Conservation (phyloP, 2,888 invertebrate genomes). For the Spialia ferax region DNA sequence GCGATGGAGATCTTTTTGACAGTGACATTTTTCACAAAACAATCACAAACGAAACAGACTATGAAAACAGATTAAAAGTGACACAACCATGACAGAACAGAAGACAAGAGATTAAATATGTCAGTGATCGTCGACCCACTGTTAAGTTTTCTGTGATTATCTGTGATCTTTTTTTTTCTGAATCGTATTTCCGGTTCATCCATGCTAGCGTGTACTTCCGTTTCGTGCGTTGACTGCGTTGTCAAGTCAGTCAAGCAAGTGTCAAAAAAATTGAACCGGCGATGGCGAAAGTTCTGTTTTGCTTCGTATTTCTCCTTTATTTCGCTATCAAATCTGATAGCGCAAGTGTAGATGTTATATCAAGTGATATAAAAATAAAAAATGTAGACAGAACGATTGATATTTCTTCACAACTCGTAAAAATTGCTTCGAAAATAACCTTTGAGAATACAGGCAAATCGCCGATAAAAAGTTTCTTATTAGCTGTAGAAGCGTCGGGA, state of each 20-base stretch:
- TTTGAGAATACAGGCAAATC: slow-evolving; percentile 94
- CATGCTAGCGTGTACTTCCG: slow-evolving; percentile 81
- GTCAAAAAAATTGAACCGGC: slow-evolving; percentile 70
- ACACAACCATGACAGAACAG: too few species aligned
- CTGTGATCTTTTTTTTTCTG: too few species aligned
- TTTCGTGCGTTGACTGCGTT: slow-evolving; percentile 56
- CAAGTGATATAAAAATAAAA: slow-evolving; percentile 88
- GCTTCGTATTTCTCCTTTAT: slow-evolving; percentile 66
- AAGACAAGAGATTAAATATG: too few species aligned
- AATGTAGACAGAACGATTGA: slow-evolving; percentile 96
- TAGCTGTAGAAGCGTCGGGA: slow-evolving; percentile 89
- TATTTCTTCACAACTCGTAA: slow-evolving; percentile 95
- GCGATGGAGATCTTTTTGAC: too few species aligned
- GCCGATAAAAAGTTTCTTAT: slow-evolving; percentile 89
- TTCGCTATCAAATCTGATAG: slow-evolving; percentile 62
- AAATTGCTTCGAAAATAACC: slow-evolving; percentile 92
- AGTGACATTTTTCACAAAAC: too few species aligned
- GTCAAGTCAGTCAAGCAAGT: slow-evolving; percentile 74
- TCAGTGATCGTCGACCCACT: too few species aligned
- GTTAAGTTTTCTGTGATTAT: too few species aligned
- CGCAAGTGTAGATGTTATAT: slow-evolving; percentile 75
- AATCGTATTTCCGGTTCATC: slow-evolving; percentile 53
- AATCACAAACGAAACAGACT: too few species aligned
- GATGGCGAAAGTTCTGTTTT: slow-evolving; percentile 72
- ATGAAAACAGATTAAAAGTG: too few species aligned